phyloP scores from a whole-genome alignment of 1,140 invertebrate genomes.

The Psix sp. region DNA sequence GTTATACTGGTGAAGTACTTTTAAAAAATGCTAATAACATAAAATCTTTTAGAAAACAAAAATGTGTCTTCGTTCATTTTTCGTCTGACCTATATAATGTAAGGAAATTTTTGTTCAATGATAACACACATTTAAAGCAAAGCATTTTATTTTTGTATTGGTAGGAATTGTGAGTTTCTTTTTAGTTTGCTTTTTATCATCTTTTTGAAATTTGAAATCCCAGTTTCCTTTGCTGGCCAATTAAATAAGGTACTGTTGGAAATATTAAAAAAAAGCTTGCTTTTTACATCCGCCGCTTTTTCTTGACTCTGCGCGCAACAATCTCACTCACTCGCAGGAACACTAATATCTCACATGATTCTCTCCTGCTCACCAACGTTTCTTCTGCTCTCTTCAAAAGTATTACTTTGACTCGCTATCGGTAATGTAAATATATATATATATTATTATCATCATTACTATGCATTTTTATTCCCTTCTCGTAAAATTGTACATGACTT shows the following conservation, averaged over 20 bases:
- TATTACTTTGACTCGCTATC: slow-evolving; percentile 56
- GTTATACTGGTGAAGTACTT: slow-evolving; percentile 57
- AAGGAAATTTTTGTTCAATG: not conserved
- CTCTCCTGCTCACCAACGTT: slow-evolving; percentile 21
- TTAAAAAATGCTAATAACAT: slow-evolving; percentile 52
- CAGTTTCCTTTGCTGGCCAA: slow-evolving; percentile 28
- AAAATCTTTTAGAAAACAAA: slow-evolving; percentile 35
- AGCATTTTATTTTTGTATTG: slow-evolving; percentile 58
- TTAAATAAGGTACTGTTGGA: slow-evolving; percentile 29
- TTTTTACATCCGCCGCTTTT: slow-evolving; percentile 43
- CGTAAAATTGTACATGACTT: slow-evolving; percentile 51
- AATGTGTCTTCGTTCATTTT: not conserved
- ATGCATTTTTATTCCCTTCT: slow-evolving; percentile 46
- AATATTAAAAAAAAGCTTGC: slow-evolving; percentile 55
- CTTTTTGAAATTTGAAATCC: not conserved
- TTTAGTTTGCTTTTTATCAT: slow-evolving; percentile 13
- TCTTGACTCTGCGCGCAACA: slow-evolving; percentile 40
- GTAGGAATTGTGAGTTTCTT: slow-evolving; percentile 50
- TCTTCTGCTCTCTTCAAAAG: slow-evolving; percentile 41
- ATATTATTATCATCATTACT: slow-evolving; percentile 54
- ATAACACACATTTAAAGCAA: slow-evolving; percentile 39
- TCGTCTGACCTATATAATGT: not conserved
- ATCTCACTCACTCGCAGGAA: slow-evolving; percentile 46
- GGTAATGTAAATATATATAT: slow-evolving; percentile 54
- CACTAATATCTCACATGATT: slow-evolving; percentile 48